A percentile compares a stretch with the other conserved stretches of the same genome.
Conservation (phyloP, 92 coral and sea anemone species). For the Zoanthus gigantus region DNA sequence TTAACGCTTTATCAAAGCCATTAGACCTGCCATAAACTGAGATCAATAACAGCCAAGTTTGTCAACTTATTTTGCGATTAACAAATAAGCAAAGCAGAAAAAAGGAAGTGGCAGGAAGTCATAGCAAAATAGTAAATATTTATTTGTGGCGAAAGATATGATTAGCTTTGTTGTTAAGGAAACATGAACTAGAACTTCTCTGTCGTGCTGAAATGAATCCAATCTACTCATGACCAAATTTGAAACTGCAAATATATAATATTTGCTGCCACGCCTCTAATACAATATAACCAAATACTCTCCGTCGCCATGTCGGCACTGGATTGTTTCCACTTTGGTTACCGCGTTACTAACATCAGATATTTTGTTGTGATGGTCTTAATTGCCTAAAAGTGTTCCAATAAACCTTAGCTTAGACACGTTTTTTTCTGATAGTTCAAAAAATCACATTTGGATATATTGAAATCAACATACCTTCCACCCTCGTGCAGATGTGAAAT, state of each 20-base stretch:
- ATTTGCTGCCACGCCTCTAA: constrained; percentile 41
- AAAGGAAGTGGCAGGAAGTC: neutral
- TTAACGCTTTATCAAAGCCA: neutral
- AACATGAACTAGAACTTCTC: neutral
- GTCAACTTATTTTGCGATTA: neutral
- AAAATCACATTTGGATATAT: neutral
- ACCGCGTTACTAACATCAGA: constrained; percentile 15
- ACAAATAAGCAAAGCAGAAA: neutral
- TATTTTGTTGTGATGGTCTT: constrained; percentile 7
- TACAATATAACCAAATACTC: neutral
- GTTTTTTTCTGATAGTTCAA: neutral
- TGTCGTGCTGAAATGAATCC: neutral
- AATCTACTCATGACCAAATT: constrained; percentile 31
- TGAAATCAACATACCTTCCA: constrained; percentile 31
- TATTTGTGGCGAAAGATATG: neutral
- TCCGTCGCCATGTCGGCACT: neutral
- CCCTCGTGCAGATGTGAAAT: constrained; percentile 46
- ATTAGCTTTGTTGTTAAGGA: constrained; percentile 15
- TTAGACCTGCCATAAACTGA: neutral
- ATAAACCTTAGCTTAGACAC: neutral
- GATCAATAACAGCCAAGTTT: neutral
- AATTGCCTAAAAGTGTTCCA: neutral
- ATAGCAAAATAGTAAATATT: neutral
- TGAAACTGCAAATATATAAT: constrained; percentile 22
- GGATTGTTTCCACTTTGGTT: constrained; percentile 11